These are phyloP conservation scores for Brienomyrus brachyistius DNA, from an alignment of 2,113 vertebrate genomes.

Conservation along the genomic window DNA sequence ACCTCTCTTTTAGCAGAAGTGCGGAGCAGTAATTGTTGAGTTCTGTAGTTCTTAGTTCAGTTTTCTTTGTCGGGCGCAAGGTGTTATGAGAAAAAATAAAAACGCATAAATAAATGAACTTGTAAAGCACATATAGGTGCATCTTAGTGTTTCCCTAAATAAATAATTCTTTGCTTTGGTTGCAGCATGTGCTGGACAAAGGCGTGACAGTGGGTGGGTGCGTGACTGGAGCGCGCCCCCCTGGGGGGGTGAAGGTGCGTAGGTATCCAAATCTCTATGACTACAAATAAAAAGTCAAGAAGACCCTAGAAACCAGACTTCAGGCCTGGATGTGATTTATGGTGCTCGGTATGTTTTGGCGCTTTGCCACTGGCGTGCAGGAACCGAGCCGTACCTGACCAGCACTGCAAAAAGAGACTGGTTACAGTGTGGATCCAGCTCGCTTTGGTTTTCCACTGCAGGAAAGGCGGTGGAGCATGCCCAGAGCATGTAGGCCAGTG, in stretches of 20 bases:
- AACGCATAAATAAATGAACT: not conserved
- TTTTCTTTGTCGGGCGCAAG: not conserved
- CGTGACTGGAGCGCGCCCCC: conserved; percentile 37
- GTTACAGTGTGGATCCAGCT: not conserved
- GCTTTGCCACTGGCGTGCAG: not conserved
- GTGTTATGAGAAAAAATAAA: not conserved
- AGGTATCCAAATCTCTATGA: not conserved
- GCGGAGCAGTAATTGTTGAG: not conserved
- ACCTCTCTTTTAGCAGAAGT: not conserved
- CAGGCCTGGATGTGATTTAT: not conserved
- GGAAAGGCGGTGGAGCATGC: not conserved
- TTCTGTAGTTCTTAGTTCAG: not conserved
- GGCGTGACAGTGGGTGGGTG: conserved; percentile 41
- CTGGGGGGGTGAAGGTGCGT: conserved; percentile 49
- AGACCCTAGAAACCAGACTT: not conserved
- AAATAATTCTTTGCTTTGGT: conserved; percentile 21
- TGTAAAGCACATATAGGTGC: not conserved
- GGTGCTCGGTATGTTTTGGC: not conserved
- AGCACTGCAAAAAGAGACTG: not conserved
- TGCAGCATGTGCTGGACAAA: conserved; percentile 44
- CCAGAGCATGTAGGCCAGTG: no score
- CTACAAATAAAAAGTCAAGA: not conserved
- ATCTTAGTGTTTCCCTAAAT: not conserved
- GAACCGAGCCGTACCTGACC: not conserved
- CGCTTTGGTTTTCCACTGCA: not conserved